Evolutionary conservation across 1,140 invertebrate species (phyloP), one percentile per base, ranked within the genome.

Genomic region (Palaemon carinicauda): DNA sequence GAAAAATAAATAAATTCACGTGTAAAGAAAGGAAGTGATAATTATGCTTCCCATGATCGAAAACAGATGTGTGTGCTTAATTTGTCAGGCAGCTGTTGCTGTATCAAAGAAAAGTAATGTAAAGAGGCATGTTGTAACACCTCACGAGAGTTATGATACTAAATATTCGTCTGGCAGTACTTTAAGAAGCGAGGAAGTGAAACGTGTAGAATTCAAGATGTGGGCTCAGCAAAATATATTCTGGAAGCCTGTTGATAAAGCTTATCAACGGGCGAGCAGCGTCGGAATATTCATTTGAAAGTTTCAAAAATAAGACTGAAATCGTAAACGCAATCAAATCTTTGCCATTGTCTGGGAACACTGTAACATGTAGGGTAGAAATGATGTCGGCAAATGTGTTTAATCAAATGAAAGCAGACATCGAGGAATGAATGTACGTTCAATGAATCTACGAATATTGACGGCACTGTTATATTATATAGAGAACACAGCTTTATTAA

Each of bases 1-100:
- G 78, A 80, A 60, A 3, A 80, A 41, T n/a, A 4, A 80, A 80
- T 80, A 52, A 51, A 51, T 80, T 80, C 52, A 2, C 31, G 52
- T 80, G 54, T 51, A 80, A 80, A 80, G 52, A 80, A 80, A 80
- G 14, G 54, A 21, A 80, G 78, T 80, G 51, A 80, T 52, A 80
- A 80, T 80, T 56, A 80, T 52, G 54, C 78, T 29, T 56, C 54
- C 54, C 54, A 80, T 80, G 51, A 80, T n/a, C n/a, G 54, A 41
- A 52, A 31, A 78, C 31, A 54, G 54, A 41, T 77, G 51, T 54
- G 51, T 54, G 51, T 80, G 78, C 78, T 80, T 54, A 80, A 80
- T 80, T 80, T 41, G 33, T 41, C 9, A 9, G 3, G 33, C 33
- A 41, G 9, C 3, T 41, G 33, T 41, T 41, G 33, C 33, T 41